phyloP scores from a whole-genome alignment of 2,113 vertebrate genomes.

The Clupea harengus region DNA sequence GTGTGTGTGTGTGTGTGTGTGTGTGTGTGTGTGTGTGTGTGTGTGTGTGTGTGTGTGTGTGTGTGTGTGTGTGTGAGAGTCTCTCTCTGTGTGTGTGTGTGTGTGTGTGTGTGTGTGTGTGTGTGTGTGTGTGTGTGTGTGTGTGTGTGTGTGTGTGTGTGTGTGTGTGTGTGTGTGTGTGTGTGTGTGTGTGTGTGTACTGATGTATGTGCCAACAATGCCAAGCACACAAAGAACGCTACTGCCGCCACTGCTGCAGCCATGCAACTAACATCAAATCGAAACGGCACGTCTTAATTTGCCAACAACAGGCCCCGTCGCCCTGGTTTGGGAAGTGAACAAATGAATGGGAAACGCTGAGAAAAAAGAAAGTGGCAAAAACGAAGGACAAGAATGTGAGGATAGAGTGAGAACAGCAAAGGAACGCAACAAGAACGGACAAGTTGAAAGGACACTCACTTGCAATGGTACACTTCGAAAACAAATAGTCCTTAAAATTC shows the following conservation, averaged over 20 bases:
- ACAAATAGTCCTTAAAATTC: no score
- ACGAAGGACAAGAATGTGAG: neutral
- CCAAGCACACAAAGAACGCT: conserved; percentile 49
- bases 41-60: conserved; percentile 52
- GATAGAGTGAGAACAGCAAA: no score
- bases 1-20: neutral
- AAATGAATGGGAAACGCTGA: conserved; percentile 41
- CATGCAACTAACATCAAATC: conserved; percentile 59
- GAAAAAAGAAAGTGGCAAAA: neutral
- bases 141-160: no score
- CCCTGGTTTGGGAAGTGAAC: conserved; percentile 39
- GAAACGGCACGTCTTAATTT: conserved; percentile 67
- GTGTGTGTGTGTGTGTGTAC: conserved; percentile 43
- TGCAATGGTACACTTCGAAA: neutral
- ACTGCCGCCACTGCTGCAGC: conserved; percentile 52
- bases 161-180: conserved; percentile 43
- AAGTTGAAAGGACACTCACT: neutral
- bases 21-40: conserved; percentile 46
- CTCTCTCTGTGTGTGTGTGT: conserved; percentile 52
- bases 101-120: conserved; percentile 52
- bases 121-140: neutral
- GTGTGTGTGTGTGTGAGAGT: conserved; percentile 46
- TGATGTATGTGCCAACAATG: conserved; percentile 33
- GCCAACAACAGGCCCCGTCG: conserved; percentile 56
- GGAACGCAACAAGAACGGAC: neutral